Conservation (phyloP, 1,140 invertebrate genomes). For the Paralvinella palmiformis region DNA sequence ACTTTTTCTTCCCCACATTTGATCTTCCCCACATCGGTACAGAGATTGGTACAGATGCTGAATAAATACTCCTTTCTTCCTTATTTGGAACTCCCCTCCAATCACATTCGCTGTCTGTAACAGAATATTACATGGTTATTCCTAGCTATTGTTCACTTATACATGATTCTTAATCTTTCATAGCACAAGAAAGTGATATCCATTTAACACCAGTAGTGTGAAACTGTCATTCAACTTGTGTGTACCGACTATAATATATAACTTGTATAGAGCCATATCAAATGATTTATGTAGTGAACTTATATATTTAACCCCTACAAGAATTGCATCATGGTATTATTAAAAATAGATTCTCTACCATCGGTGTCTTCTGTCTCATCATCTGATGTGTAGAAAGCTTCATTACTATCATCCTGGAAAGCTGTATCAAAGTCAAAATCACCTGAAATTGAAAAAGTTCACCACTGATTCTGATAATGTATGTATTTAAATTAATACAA, state of each 20-base stretch:
- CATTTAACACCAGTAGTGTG: not conserved
- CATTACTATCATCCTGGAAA: not conserved
- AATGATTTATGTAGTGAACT: not conserved
- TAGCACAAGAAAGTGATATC: not conserved
- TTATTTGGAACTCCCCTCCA: not conserved
- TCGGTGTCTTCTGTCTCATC: not conserved
- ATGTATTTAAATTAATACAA: too few species aligned
- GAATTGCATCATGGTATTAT: not conserved
- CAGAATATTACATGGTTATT: not conserved
- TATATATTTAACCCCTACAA: not conserved
- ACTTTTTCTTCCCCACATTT: not conserved
- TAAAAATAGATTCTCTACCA: not conserved
- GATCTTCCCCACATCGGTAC: not conserved
- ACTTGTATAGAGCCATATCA: not conserved
- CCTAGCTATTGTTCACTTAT: not conserved
- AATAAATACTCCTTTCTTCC: slow-evolving; percentile 1
- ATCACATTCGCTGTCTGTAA: not conserved
- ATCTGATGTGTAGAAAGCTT: slow-evolving; percentile 6
- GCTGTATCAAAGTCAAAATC: slow-evolving; percentile 3
- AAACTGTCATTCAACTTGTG: not conserved
- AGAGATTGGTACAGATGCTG: slow-evolving; percentile 6
- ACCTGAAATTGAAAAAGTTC: too few species aligned
- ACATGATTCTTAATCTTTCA: not conserved
- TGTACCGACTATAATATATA: not conserved
- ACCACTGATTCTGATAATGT: too few species aligned